Percentiles rank a stretch among this genome's conserved stretches.
phyloP scores from a whole-genome alignment of 2,797 vertebrate genomes.

The Gallirallus australis region DNA sequence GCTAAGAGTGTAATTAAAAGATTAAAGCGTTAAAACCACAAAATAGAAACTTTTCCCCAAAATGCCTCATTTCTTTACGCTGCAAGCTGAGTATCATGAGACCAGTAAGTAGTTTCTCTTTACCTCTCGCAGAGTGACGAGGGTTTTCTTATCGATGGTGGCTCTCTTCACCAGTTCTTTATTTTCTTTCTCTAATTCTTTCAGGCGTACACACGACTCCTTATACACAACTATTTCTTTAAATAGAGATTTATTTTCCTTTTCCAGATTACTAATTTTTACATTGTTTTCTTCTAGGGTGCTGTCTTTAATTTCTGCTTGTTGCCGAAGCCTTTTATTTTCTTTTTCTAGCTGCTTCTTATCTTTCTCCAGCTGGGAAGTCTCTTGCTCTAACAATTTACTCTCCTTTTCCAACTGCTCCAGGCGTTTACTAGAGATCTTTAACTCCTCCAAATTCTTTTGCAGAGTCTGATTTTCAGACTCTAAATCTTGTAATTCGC shows the following conservation, averaged over 20 bases:
- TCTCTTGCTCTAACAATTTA: slow-evolving; percentile 92
- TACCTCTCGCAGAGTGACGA: slow-evolving; percentile 94
- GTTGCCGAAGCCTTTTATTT: slow-evolving; percentile 94
- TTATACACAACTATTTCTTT: slow-evolving; percentile 93
- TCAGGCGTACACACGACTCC: slow-evolving; percentile 90
- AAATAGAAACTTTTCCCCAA: background rate
- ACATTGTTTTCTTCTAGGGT: slow-evolving; percentile 93
- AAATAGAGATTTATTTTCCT: slow-evolving; percentile 92
- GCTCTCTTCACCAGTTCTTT: slow-evolving; percentile 94
- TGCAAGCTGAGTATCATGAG: background rate
- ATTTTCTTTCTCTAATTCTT: slow-evolving; percentile 94
- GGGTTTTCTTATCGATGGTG: slow-evolving; percentile 95
- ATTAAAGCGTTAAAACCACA: background rate
- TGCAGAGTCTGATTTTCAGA: slow-evolving; percentile 94
- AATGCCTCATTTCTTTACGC: background rate
- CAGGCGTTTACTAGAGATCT: slow-evolving; percentile 95
- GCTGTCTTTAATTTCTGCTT: slow-evolving; percentile 94
- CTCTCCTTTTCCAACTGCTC: slow-evolving; percentile 97
- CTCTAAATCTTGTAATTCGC: slow-evolving; percentile 92
- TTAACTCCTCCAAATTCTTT: slow-evolving; percentile 93
- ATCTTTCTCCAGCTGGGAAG: slow-evolving; percentile 94
- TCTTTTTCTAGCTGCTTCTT: slow-evolving; percentile 98
- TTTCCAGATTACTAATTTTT: slow-evolving; percentile 90
- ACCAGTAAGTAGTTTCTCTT: slow-evolving; percentile 17
- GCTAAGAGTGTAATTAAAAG: background rate